phyloP scores from a whole-genome alignment of 1,140 invertebrate genomes.

The Pectinophora gossypiella region DNA sequence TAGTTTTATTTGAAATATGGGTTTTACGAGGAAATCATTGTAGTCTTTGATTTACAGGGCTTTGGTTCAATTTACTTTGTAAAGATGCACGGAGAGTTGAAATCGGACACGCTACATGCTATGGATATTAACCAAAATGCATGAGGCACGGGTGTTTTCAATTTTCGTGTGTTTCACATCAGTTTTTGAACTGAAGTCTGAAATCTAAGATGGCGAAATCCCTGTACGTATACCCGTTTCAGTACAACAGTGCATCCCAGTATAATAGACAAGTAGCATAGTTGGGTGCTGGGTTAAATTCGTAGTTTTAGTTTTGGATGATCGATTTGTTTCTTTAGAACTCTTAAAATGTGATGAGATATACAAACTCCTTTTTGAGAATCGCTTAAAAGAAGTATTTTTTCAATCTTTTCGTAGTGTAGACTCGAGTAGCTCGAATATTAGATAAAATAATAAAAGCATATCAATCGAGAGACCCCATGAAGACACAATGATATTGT shows the following conservation, averaged over 20 bases:
- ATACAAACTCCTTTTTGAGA: constrained; percentile 33
- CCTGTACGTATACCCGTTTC: constrained; percentile 18
- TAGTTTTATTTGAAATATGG: background rate
- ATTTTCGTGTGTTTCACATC: constrained; percentile 5
- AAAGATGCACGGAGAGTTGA: too few species aligned
- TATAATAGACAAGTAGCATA: constrained; percentile 34
- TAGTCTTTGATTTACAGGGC: background rate
- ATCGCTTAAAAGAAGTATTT: constrained; percentile 44
- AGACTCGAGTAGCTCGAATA: constrained; percentile 43
- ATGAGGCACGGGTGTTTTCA: constrained; percentile 4
- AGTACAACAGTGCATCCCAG: constrained; percentile 70
- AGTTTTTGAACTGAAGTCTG: constrained; percentile 46
- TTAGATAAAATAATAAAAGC: constrained; percentile 31
- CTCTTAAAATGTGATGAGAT: constrained; percentile 37
- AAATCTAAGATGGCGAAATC: too few species aligned
- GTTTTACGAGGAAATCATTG: background rate
- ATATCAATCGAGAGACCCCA: constrained; percentile 49
- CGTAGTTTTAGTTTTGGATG: constrained; percentile 55
- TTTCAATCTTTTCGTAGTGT: constrained; percentile 32
- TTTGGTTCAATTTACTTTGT: background rate
- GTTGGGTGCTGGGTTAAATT: constrained; percentile 61
- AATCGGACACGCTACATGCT: too few species aligned
- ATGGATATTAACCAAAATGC: background rate
- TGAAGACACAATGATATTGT: constrained; percentile 63
- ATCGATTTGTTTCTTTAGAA: constrained; percentile 34